phyloP scores from a whole-genome alignment of 1,140 invertebrate genomes.

The Tetragnatha versicolor region DNA sequence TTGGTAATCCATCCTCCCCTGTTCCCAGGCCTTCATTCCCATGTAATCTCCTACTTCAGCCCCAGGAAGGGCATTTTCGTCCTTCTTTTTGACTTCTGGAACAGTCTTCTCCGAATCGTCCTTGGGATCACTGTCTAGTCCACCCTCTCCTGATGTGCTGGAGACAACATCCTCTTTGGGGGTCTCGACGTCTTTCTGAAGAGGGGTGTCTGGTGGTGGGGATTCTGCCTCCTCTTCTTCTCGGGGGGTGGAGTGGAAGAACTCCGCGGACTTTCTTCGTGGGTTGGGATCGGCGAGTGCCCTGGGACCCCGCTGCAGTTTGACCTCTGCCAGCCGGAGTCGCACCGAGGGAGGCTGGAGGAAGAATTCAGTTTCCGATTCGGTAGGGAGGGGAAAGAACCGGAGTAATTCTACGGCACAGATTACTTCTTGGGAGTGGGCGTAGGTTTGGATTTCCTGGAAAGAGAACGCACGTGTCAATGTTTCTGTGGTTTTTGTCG shows the following conservation, averaged over 20 bases:
- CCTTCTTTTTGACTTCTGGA: neutral
- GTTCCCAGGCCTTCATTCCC: slow-evolving; percentile 65
- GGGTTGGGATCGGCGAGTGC: neutral
- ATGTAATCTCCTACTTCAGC: slow-evolving; percentile 50
- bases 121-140: no score
- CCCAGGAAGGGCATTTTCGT: slow-evolving; percentile 7
- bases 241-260: no score
- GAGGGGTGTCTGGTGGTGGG: neutral
- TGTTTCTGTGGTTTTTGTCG: no score
- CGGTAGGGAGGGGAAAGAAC: slow-evolving; percentile 29
- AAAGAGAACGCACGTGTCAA: neutral
- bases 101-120: neutral
- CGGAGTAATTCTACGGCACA: slow-evolving; percentile 33
- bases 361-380: slow-evolving; percentile 26
- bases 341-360: slow-evolving; percentile 51
- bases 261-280: slow-evolving; percentile 27
- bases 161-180: neutral
- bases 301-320: neutral
- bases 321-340: slow-evolving; percentile 15
- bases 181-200: neutral
- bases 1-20: slow-evolving; percentile 67
- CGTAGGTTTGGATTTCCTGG: slow-evolving; percentile 37
- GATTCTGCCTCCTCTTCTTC: no score
- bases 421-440: slow-evolving; percentile 4
- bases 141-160: no score